These are phyloP conservation scores for Monoplex corrugatus DNA, from an alignment of 2,888 invertebrate species.

Conservation along the genomic window DNA sequence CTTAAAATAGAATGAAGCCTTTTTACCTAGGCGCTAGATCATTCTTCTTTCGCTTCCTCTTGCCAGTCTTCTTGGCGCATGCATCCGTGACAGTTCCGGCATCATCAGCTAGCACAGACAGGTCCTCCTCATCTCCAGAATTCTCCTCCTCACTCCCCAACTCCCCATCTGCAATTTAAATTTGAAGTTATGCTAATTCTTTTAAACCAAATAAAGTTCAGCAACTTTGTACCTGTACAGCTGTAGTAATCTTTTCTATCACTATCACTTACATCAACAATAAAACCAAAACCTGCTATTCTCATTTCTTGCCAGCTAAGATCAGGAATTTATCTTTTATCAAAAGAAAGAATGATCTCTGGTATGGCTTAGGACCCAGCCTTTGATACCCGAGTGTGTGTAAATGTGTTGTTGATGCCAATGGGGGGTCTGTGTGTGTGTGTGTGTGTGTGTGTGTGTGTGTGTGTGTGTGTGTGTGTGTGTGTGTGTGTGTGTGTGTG, in stretches of 20 bases:
- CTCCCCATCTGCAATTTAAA: conserved; percentile 72
- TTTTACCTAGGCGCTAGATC: conserved; percentile 54
- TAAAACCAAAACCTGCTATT: too few species aligned
- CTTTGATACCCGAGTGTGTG: not conserved
- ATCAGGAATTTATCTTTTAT: too few species aligned
- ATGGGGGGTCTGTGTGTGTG: conserved; percentile 29
- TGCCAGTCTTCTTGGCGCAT: conserved; percentile 49
- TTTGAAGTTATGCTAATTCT: not conserved
- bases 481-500: conserved; percentile 18
- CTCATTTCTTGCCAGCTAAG: too few species aligned
- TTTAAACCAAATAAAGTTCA: not conserved
- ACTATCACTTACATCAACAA: too few species aligned
- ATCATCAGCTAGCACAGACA: conserved; percentile 67
- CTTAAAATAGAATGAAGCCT: too few species aligned
- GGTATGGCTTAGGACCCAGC: too few species aligned
- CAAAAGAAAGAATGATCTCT: too few species aligned
- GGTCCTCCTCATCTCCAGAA: conserved; percentile 79
- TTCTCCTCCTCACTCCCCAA: conserved; percentile 78
- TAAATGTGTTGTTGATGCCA: too few species aligned
- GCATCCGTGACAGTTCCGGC: conserved; percentile 56
- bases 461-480: conserved; percentile 27
- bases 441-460: conserved; percentile 28
- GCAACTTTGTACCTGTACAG: too few species aligned
- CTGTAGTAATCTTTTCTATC: too few species aligned
- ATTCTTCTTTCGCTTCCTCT: conserved; percentile 47